Evolutionary conservation across 2,888 invertebrate genomes (phyloP).

Genomic region (Caenorhabditis sp.): DNA sequence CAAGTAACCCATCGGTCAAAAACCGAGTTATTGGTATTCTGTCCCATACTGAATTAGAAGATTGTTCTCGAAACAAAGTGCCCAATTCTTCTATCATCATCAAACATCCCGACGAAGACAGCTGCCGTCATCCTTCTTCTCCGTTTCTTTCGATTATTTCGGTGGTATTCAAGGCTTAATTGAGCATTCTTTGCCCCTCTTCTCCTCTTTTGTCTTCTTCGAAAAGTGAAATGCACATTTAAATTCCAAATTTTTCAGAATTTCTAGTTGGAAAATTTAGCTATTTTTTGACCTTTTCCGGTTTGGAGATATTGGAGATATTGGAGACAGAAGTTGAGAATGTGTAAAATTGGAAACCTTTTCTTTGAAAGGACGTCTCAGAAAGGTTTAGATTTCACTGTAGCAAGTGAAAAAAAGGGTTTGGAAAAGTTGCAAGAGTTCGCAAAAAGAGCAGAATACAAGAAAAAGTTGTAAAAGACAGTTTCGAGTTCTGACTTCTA

Average conservation of each 20-base stretch:
- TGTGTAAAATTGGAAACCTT: slow-evolving; percentile 46
- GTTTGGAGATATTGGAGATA: slow-evolving; percentile 1
- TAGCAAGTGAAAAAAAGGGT: not conserved
- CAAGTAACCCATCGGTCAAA: not conserved
- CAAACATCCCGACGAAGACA: slow-evolving; percentile 45
- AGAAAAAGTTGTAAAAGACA: too few species aligned
- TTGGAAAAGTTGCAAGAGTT: not conserved
- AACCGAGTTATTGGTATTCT: slow-evolving; percentile 8
- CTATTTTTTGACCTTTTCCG: slow-evolving; percentile 15
- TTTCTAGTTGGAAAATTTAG: slow-evolving; percentile 3
- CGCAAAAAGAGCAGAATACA: too few species aligned
- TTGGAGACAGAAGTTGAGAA: slow-evolving; percentile 27
- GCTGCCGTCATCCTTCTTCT: slow-evolving; percentile 12
- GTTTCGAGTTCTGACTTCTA: too few species aligned
- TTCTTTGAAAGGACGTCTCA: slow-evolving; percentile 2
- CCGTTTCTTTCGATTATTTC: slow-evolving; percentile 6
- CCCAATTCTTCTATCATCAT: slow-evolving; percentile 32
- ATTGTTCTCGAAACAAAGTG: slow-evolving; percentile 13
- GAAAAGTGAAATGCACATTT: slow-evolving; percentile 16
- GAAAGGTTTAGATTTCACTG: too few species aligned
- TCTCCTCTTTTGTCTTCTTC: slow-evolving; percentile 6
- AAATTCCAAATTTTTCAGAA: slow-evolving; percentile 25
- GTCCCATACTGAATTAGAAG: too few species aligned
- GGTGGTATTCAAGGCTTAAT: slow-evolving; percentile 56
- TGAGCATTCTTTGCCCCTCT: slow-evolving; percentile 33